Base-by-base conservation (phyloP, 1,140 invertebrate genomes). In the Macrosteles quadrilineatus region DNA sequence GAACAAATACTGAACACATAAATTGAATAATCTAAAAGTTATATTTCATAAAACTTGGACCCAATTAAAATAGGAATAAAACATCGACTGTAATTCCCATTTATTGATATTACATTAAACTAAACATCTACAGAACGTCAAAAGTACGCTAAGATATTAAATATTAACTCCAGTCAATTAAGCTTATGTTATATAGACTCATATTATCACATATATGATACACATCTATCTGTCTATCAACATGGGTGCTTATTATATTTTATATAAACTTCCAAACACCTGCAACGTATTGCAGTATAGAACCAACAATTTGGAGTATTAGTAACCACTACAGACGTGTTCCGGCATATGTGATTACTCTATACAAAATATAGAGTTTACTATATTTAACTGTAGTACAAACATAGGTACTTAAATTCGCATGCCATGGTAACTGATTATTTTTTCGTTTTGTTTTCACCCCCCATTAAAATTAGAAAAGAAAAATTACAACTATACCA, bases 191-290 rank as follows among this genome's bases (percentile, higher is more conserved):
- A 19, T 50, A 50, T 50, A 50, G 47, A 50, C 6, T 50, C 47
- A 19, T 50, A 50, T 50, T 59, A 59, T 59, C 55, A 59, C 55
- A 59, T 59, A 27, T 27, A 59, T 30, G 23, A 59, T 59, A 59
- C 55, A 59, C 55, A 59, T 59, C 55, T 59, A 59, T 27, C 21
- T 30, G 11, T 29, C 55, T 59, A 59, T 59, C 27, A 29, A 59
- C 55, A 59, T 29, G 55, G 12, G 55, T 29, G 23, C 27, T 11
- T 59, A 29, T 27, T 59, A 59, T 59, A 27, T 59, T 29, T 59
- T 29, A 59, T 59, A 59, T 59, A 30, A 59, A 59, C 55, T 2
- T 59, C 27, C 14, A n/a, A 59, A 59, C 55, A 59, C 55, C 55
- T 27, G 21, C n/a, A 4, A 50, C 4, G 14, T 50, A 50, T 9